A percentile compares a stretch with the other conserved stretches of the same genome.
Conservation (phyloP, 1,140 invertebrate genomes). For the Lordiphosa clarofinis region DNA sequence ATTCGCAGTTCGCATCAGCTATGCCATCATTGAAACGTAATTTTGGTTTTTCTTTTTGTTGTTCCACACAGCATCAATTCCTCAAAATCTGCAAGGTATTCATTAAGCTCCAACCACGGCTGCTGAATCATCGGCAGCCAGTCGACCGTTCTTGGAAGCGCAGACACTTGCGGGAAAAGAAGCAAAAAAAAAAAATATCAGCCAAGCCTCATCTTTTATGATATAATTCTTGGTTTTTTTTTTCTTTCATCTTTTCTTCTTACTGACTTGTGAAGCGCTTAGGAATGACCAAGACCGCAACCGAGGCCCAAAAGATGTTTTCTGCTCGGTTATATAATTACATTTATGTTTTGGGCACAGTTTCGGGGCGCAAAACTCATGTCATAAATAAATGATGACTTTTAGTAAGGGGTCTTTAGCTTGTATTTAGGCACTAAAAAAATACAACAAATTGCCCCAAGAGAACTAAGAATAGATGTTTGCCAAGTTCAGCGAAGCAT, state of each 20-base stretch:
- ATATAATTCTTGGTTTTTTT: conserved; percentile 47
- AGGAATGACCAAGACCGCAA: conserved; percentile 9
- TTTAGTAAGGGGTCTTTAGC: conserved; percentile 2
- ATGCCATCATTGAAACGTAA: conserved; percentile 60
- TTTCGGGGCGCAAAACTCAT: neutral
- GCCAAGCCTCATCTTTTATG: conserved; percentile 53
- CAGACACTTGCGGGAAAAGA: conserved; percentile 21
- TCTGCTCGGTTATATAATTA: conserved; percentile 9
- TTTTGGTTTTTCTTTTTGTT: conserved; percentile 25
- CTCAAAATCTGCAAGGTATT: conserved; percentile 70
- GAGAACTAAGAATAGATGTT: neutral
- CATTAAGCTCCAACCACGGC: conserved; percentile 60
- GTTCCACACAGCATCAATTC: conserved; percentile 58
- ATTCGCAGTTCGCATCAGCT: conserved; percentile 35
- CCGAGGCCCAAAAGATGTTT: conserved; percentile 1
- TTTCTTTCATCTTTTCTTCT: conserved; percentile 20
- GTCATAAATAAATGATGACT: conserved; percentile 14
- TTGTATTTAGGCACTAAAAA: neutral
- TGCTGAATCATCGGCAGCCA: conserved; percentile 58
- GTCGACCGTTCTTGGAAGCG: conserved; percentile 53
- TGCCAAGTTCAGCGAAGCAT: too few species aligned
- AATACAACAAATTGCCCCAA: neutral
- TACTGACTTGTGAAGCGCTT: conserved; percentile 20
- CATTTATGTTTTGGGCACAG: conserved; percentile 5
- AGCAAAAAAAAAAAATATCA: conserved; percentile 50